Evolutionary conservation across 2,797 vertebrate species (phyloP), one percentile per base, ranked within the genome.

Genomic region (Enteromius fasciolatus): DNA sequence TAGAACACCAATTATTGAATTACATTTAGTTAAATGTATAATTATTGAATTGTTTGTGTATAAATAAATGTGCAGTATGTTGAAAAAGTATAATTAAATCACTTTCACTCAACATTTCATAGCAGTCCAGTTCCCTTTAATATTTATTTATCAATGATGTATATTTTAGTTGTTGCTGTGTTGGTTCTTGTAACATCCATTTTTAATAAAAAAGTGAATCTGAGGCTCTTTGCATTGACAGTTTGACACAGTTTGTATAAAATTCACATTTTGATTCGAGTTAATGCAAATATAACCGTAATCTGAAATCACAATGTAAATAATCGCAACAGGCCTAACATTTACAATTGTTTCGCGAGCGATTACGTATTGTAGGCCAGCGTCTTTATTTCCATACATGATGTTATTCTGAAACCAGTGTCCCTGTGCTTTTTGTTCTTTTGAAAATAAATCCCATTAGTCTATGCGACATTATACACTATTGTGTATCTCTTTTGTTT

Each of bases 401-500:
- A 50, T n/a, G 36, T 59, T 54, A 68, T 63, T n/a, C 67, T 39
- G 11, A 66, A 76, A 82, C 63, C 15, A 75, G 17, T 59, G 80
- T 48, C 75, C 66, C 36, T 10, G 82, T 48, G 68, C 76, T 66
- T 79, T 83, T 74, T 79, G 82, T 68, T 74, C 83, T 46, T 36
- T 68, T 59, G 69, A 75, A 84, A 73, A 64, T 44, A 75, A 84
- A 80, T 74, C 61, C 80, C 70, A 61, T 82, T 81, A 84, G 74
- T 75, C 78, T 31, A 54, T 50, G 77, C 31, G 73, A 67, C 78
- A 72, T 83, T 76, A 73, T 68, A 67, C 20, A 46, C 33, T 81
- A 83, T 86, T 83, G 81, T 83, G 70, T 33, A 64, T 66, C 48
- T 57, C 70, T 70, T 87, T 88, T 84, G 86, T 77, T 83, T 85